phyloP scores from a whole-genome alignment of 92 coral and sea anemone species.

The Actinostola sp. region DNA sequence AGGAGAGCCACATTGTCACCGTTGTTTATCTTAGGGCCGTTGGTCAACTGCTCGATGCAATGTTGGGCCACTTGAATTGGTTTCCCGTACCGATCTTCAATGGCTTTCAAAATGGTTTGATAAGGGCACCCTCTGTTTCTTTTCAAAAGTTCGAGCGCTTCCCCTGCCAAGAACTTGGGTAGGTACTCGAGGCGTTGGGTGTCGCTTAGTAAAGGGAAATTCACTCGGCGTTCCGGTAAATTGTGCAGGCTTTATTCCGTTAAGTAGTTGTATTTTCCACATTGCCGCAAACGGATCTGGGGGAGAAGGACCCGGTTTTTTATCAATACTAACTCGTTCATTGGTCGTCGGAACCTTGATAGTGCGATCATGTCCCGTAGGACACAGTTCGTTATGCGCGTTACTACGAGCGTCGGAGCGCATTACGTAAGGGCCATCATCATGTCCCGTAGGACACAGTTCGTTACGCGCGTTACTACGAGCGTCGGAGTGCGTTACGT shows the following conservation, averaged over 20 bases:
- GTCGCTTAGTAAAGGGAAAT: slow-evolving; percentile 51
- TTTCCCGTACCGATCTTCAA: neutral
- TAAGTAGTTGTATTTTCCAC: slow-evolving; percentile 44
- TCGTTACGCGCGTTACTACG: no score
- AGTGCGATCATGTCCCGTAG: no score
- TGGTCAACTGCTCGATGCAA: slow-evolving; percentile 10
- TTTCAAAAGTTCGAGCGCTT: slow-evolving; percentile 53
- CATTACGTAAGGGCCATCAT: no score
- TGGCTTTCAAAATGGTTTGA: neutral
- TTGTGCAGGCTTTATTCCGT: slow-evolving; percentile 36
- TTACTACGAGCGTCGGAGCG: no score
- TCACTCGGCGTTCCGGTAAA: slow-evolving; percentile 45
- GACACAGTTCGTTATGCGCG: no score
- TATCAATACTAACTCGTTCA: no score
- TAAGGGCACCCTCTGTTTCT: slow-evolving; percentile 16
- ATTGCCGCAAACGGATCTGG: slow-evolving; percentile 34
- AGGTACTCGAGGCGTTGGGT: slow-evolving; percentile 53
- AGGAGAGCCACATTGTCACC: slow-evolving; percentile 22
- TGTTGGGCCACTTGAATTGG: slow-evolving; percentile 9
- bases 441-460: no score
- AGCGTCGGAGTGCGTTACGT: no score
- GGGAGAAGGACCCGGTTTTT: no score
- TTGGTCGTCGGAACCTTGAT: no score
- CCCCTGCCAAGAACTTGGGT: slow-evolving; percentile 45
- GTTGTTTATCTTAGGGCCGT: slow-evolving; percentile 10